phyloP scores from a whole-genome alignment of 2,113 vertebrate species.

The Lepisosteus oculatus region DNA sequence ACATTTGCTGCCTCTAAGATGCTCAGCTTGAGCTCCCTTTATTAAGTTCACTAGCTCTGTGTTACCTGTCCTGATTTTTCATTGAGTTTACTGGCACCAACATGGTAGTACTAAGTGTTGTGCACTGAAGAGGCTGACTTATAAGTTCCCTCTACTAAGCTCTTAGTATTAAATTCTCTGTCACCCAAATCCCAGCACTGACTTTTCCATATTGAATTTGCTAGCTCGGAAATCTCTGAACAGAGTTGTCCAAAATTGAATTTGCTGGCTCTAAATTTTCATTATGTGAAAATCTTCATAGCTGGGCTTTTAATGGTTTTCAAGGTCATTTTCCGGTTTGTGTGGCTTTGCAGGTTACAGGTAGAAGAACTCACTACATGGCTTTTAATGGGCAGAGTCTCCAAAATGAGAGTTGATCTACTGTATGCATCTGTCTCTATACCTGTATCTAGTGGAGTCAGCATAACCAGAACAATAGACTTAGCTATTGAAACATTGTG shows the following conservation, averaged over 20 bases:
- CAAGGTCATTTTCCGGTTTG: slow-evolving; percentile 34
- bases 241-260: slow-evolving; percentile 21
- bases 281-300: slow-evolving; percentile 34
- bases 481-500: too few relatives aligned
- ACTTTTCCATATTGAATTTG: slow-evolving; percentile 19
- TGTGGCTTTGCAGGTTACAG: slow-evolving; percentile 5
- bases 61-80: slow-evolving; percentile 13
- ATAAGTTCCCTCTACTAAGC: slow-evolving; percentile 20
- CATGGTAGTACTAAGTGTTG: slow-evolving; percentile 6
- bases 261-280: slow-evolving; percentile 22
- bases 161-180: slow-evolving; percentile 14
- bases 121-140: slow-evolving; percentile 12
- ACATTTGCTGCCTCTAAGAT: neutral
- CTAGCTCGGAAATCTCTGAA: slow-evolving; percentile 18
- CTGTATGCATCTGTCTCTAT: too few relatives aligned
- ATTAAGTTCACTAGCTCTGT: slow-evolving; percentile 3
- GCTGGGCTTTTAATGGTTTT: slow-evolving; percentile 36
- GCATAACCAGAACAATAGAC: too few relatives aligned
- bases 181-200: slow-evolving; percentile 16
- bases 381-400: too few relatives aligned
- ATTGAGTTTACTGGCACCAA: neutral
- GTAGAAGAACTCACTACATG: too few relatives aligned
- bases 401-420: too few relatives aligned
- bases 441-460: too few relatives aligned
- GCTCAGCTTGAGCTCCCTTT: neutral